These are phyloP conservation scores for Barypeithes pellucidus DNA, from an alignment of 2,888 invertebrate species.

Conservation along the genomic window DNA sequence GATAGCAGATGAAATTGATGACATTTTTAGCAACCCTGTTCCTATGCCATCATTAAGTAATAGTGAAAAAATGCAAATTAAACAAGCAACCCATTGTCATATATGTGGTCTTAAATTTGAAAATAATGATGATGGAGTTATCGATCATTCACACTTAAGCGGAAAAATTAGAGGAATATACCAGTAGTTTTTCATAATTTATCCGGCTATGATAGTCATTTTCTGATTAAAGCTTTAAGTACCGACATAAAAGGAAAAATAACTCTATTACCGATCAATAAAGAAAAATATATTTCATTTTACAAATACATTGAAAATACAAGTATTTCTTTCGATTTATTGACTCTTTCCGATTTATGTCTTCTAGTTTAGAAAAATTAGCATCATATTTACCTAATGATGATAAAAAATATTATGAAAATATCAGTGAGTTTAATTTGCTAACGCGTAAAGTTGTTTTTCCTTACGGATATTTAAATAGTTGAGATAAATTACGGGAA, in stretches of 20 bases:
- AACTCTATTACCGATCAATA: neutral
- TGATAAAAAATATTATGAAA: neutral
- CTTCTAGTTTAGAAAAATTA: neutral
- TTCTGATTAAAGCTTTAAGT: neutral
- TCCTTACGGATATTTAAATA: constrained; percentile 22
- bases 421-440: neutral
- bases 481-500: constrained; percentile 11
- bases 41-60: neutral
- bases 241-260: neutral
- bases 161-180: neutral
- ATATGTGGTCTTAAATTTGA: neutral
- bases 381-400: constrained; percentile 2
- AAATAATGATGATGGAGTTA: neutral
- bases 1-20: neutral
- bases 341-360: constrained; percentile 12
- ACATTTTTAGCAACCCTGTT: neutral
- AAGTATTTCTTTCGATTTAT: constrained; percentile 36
- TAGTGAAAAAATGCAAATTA: neutral
- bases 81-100: neutral
- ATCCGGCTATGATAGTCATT: constrained; percentile 21
- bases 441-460: constrained; percentile 3
- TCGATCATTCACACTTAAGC: neutral
- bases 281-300: constrained; percentile 55
- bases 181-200: constrained; percentile 19
- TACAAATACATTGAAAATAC: constrained; percentile 52